Evolutionary conservation across 1,140 invertebrate genomes (phyloP), one percentile per base, ranked within the genome.

Genomic region (Drosophila ogumai): DNA sequence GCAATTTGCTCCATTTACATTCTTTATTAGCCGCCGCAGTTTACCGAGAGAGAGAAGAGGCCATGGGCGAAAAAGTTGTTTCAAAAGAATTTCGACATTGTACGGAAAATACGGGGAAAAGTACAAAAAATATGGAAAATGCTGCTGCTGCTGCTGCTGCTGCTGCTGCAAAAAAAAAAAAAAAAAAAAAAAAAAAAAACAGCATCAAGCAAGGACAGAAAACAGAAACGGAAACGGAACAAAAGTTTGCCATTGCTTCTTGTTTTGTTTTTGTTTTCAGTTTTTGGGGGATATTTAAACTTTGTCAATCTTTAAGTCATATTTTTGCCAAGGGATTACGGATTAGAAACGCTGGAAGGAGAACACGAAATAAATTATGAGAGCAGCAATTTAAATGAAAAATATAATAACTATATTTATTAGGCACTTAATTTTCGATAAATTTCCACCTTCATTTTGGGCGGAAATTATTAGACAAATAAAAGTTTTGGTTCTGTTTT

Each of bases 1-100:
- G 85, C 85, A 88, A 88, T 88, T 88, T 88, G 84, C 85, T 90
- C 76, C 84, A 90, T 88, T 90, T 88, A 85, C 85, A 88, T 88
- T 90, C 84, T 90, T 88, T 85, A 85, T 85, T 85, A 85, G 82
- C 81, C 68, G 44, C 79, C 56, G 63, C 63, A 85, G 67, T 85
- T 74, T 55, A 72, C 66, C 67, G 36, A 28, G 25, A 28, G 25
- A 28, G 59, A 44, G 32, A 31, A 6, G 34, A 22, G 15, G 65
- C 34, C 43, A 25, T 22, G 54, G 22, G 36, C 22, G 36, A 59
- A 58, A 71, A 72, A 72, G 55, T 72, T 73, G 28, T 50, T 72
- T 49, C 6, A 41, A 59, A 73, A 59, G 67, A 73, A 72, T 71
- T 55, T 32, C 32, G 17, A 49, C 46, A 36, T 36, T 31, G 44